Base-by-base conservation (phyloP, 2,888 invertebrate species). In the Thymelicus acteon region DNA sequence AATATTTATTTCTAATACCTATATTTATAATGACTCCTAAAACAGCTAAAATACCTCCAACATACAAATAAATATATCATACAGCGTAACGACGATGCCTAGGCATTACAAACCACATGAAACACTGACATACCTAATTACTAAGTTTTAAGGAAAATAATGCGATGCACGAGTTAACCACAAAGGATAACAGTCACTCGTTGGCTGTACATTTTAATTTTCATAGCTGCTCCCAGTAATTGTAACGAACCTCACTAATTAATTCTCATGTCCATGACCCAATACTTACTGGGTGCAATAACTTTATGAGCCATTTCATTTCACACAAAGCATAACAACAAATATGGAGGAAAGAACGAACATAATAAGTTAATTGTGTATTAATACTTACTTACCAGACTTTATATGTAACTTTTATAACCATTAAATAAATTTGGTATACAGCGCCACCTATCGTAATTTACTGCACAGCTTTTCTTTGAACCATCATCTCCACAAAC, bases 61-160 rank as follows among this genome's bases (percentile, higher is more conserved):
- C 31, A 31, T 31, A 31, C 3, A 31, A 31, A 31, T 31, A 44
- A 10, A 12, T 44, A 44, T 12, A 44, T 44, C 0, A 7, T 44
- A 10, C 10, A 12, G 4, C 12, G 3, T 31, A 12, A 44, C 12
- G 7, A 40, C 40, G 8, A 44, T 48, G 48, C 48, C 6, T 4
- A 48, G 48, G 48, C 19, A 52, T 19, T 7, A 8, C 8, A 19
- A 52, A 52, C 19, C 52, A 8, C 52, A 19, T 52, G 0, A n/a
- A 54, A 54, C 8, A 54, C 54, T 54, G 54, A 24, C 54, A 24
- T 54, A 24, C 31, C 31, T 31, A 10, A 10, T 19, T 24, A 10
- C 24, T 54, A 19, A 12, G 65, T 67, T 68, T 74, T 73, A 76
- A 82, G 82, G 83, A 83, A 83, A 84, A 83, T 69, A 65, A 75